Evolutionary conservation across 2,888 invertebrate species (phyloP).

Genomic region (Pilophorus perplexus): DNA sequence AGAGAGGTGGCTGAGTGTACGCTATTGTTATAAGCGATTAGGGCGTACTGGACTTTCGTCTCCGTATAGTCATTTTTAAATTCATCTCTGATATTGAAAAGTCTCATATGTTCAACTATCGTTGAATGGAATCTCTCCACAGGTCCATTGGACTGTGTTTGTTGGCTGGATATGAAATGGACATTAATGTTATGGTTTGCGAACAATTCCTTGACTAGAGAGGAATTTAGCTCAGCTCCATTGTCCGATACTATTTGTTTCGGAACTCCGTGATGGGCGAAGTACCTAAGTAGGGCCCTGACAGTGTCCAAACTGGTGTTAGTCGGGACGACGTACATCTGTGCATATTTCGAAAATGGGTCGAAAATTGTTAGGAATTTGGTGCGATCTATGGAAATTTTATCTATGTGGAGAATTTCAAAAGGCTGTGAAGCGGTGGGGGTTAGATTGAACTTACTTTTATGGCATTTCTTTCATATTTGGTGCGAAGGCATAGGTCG

Average conservation of each 20-base stretch:
- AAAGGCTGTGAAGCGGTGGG: conserved; percentile 47
- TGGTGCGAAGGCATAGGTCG: conserved; percentile 39
- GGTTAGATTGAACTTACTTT: neutral
- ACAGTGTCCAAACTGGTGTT: conserved; percentile 1
- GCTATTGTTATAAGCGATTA: conserved; percentile 3
- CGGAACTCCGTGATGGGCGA: conserved; percentile 26
- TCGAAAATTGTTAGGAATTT: conserved; percentile 44
- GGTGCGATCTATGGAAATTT: conserved; percentile 6
- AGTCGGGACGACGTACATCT: conserved; percentile 11
- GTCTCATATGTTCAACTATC: neutral
- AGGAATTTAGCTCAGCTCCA: conserved; percentile 21
- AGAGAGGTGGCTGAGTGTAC: neutral
- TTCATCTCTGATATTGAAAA: neutral
- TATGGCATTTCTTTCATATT: neutral
- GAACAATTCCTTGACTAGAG: conserved; percentile 16
- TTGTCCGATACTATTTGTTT: conserved; percentile 29
- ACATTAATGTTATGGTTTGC: conserved; percentile 4
- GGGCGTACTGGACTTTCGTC: conserved; percentile 7
- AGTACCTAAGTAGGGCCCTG: conserved; percentile 3
- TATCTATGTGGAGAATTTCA: conserved; percentile 46
- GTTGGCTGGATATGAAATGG: conserved; percentile 22
- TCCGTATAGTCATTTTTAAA: neutral
- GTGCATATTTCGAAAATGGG: conserved; percentile 44
- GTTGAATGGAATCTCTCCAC: too few relatives aligned
- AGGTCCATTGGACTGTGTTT: conserved; percentile 21